Evolutionary conservation across 2,113 vertebrate genomes (phyloP), one percentile per base, ranked within the genome.

Genomic region (Elaphurus davidianus): DNA sequence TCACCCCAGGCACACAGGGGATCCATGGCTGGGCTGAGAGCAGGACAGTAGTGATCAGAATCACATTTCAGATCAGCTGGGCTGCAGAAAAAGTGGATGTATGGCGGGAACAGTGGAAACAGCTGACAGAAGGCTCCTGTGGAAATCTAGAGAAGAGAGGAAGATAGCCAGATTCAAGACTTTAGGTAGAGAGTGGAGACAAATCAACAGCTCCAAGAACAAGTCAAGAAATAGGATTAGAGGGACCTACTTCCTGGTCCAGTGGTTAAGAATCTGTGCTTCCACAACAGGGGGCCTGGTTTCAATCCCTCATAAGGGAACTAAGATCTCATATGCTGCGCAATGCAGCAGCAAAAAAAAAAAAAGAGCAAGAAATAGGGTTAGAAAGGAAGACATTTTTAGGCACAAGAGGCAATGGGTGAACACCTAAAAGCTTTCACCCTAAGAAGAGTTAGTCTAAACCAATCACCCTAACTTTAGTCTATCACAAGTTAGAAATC

Each of bases 1-100:
- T 7, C 8, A 19, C 15, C 7, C 28, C 14, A 55, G 0, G 27
- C 55, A 45, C 30, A 6, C 2, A 0, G 0, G 45, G 43, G 52
- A 40, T 74, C 43, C 59, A 6, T 0, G 4, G 45, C 43, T 54
- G 40, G 21, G 27, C 27, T 54, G 19, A 33, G n/a, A 78, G 16
- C 50, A 7, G 7, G 55, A 23, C 28, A 17, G 30, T 23, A 27
- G 55, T 1, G 2, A 36, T 54, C 23, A 3, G 27, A 71, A 78
- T 27, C 84, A 81, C 45, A 54, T 82, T 40, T 74, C 85, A 62
- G 47, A 25, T 19, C 55, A 50, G 40, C 3, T 25, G 6, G 59
- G 52, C 19, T 55, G 1, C 0, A 7, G 16, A 54, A 25, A 76
- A 43, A 76, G 40, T 27, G 82, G n/a, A 62, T 28, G 45, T 33